A percentile compares a stretch with the other conserved stretches of the same genome.
Conservation (phyloP, 2,113 vertebrate genomes). For the Dendrocopos noguchii region DNA sequence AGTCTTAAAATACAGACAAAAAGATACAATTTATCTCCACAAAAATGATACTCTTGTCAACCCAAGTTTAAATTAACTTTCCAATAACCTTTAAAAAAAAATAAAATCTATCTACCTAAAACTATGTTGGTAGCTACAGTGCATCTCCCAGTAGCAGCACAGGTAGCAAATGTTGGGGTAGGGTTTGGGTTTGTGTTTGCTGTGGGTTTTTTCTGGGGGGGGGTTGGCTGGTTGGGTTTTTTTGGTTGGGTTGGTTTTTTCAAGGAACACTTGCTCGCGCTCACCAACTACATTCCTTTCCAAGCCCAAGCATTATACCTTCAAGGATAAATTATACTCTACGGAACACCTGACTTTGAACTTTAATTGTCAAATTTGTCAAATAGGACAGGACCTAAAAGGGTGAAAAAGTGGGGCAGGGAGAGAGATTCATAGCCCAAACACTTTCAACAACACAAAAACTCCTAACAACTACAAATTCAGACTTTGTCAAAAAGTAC, state of each 20-base stretch:
- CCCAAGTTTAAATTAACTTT: not conserved
- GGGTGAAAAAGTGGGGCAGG: not conserved
- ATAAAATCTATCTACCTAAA: not conserved
- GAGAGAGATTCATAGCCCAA: not conserved
- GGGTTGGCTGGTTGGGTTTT: no score
- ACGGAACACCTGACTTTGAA: not conserved
- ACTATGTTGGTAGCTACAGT: not conserved
- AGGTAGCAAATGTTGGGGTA: not conserved
- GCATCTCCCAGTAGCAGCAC: not conserved
- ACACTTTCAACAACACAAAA: not conserved
- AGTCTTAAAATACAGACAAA: not conserved
- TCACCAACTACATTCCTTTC: not conserved
- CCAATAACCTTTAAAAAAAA: not conserved
- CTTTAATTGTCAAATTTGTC: not conserved
- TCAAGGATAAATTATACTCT: not conserved
- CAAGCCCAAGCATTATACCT: not conserved
- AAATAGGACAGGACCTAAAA: not conserved
- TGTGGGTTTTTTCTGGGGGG: not conserved
- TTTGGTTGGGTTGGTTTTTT: not conserved
- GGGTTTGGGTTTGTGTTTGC: no score
- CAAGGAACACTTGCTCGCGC: not conserved
- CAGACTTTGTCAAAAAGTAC: not conserved
- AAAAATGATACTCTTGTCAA: not conserved
- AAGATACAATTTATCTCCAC: not conserved
- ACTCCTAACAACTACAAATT: not conserved